phyloP scores from a whole-genome alignment of 2,797 vertebrate species.

The Lophius americanus region DNA sequence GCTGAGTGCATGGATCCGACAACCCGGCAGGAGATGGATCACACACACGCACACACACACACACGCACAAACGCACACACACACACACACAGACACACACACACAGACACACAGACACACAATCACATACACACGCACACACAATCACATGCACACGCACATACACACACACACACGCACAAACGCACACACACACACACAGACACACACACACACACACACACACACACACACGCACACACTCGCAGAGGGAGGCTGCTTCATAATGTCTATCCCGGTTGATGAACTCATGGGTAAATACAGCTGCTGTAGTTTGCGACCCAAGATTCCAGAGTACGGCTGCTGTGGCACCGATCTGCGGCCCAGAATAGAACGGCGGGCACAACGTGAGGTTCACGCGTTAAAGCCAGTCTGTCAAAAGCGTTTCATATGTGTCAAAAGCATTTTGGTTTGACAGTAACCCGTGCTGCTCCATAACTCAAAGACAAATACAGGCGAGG shows the following conservation, averaged over 20 bases:
- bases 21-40: neutral
- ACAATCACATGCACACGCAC: neutral
- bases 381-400: slow-evolving; percentile 1
- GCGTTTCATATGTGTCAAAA: slow-evolving; percentile 34
- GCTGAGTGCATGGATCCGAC: slow-evolving; percentile 22
- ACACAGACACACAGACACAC: neutral
- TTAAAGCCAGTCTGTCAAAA: slow-evolving; percentile 48
- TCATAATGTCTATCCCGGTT: slow-evolving; percentile 53
- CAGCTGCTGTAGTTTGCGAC: slow-evolving; percentile 58
- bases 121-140: neutral
- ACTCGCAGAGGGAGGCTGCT: slow-evolving; percentile 15
- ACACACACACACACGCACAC: slow-evolving; percentile 15
- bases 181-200: neutral
- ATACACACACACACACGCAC: neutral
- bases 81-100: neutral
- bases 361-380: slow-evolving; percentile 45
- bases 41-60: neutral
- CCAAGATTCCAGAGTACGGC: slow-evolving; percentile 57
- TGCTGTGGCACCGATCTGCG: slow-evolving; percentile 62
- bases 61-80: neutral
- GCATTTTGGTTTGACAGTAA: slow-evolving; percentile 31
- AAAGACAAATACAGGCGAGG: too few relatives aligned
- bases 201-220: neutral
- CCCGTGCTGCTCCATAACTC: slow-evolving; percentile 14
- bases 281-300: slow-evolving; percentile 75